Evolutionary conservation across 2,797 vertebrate species (phyloP), one percentile per base, ranked within the genome.

Genomic region (Salmo trutta): DNA sequence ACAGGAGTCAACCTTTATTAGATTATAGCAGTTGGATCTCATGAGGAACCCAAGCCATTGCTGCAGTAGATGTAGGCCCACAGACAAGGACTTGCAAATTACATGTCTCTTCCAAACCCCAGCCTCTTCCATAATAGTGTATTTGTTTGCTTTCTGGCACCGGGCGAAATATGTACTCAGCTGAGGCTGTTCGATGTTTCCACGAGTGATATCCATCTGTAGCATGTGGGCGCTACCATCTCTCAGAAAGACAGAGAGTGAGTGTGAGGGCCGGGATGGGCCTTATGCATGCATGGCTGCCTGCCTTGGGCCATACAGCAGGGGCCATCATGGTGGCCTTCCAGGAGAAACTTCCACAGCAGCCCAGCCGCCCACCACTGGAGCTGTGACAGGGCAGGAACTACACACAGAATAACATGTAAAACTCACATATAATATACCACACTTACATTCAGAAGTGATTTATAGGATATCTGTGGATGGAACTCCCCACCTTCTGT

Each of bases 241-340:
- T 77, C 76, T 77, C n/a, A 12, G 17, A 6, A 31, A 82, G 81
- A 89, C 78, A 78, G 79, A 75, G 65, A 71, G 82, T 73, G 70
- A 17, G 69, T 82, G 87, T 85, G 80, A 83, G 81, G 84, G 79
- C 82, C 75, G 74, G 84, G 83, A 59, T 79, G 67, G 33, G 53
- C 69, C 76, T 83, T 7, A 5, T 71, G 75, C 82, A 87, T 74
- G 81, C 86, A 87, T 86, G 79, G 78, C 80, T 88, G 89, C 84
- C 87, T 85, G 87, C 78, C 56, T 29, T 7, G 64, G 59, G 70
- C 69, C 67, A 31, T 76, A 51, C 36, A 62, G 33, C 69, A 71
- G 47, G 68, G 62, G 33, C 59, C 70, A 6, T 19, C 21, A 8
- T 51, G 31, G 24, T 85, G 77, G 85, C 83, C 80, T 84, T 86